Evolutionary conservation across 2,797 vertebrate genomes (phyloP).

Genomic region (Phrynocephalus guinanensis): DNA sequence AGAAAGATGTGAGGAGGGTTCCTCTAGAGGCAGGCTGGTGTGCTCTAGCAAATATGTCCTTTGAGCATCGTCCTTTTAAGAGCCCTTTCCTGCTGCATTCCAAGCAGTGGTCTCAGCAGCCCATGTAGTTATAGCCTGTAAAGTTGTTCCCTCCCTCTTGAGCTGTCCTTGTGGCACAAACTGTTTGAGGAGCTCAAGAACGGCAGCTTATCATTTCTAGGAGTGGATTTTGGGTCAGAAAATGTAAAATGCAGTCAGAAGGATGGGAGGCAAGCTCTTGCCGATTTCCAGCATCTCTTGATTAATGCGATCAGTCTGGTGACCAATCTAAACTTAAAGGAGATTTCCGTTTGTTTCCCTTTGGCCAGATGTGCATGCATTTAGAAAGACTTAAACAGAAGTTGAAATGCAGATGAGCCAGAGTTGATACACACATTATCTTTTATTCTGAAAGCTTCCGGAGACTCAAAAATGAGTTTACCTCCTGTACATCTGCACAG

Average conservation of each 20-base stretch:
- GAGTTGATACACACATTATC: neutral
- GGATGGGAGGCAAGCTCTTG: neutral
- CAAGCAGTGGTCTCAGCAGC: too few species aligned
- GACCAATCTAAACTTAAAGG: neutral
- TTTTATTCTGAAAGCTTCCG: conserved; percentile 10
- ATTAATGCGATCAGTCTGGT: neutral
- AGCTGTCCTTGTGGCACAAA: neutral
- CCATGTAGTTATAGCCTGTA: too few species aligned
- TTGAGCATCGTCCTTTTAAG: too few species aligned
- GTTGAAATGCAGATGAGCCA: neutral
- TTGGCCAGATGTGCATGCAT: neutral
- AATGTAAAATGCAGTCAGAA: neutral
- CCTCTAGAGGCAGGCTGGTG: too few species aligned
- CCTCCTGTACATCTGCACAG: too few species aligned
- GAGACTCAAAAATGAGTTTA: neutral
- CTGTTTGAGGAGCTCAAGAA: neutral
- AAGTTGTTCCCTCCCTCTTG: neutral
- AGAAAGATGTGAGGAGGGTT: too few species aligned
- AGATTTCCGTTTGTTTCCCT: conserved; percentile 29
- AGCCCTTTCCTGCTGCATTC: too few species aligned
- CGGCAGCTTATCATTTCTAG: neutral
- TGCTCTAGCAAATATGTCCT: too few species aligned
- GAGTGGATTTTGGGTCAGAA: neutral
- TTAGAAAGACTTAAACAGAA: conserved; percentile 40
- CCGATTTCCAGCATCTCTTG: neutral